Evolutionary conservation across 2,113 vertebrate species (phyloP).

Genomic region (Galeopterus variegatus): DNA sequence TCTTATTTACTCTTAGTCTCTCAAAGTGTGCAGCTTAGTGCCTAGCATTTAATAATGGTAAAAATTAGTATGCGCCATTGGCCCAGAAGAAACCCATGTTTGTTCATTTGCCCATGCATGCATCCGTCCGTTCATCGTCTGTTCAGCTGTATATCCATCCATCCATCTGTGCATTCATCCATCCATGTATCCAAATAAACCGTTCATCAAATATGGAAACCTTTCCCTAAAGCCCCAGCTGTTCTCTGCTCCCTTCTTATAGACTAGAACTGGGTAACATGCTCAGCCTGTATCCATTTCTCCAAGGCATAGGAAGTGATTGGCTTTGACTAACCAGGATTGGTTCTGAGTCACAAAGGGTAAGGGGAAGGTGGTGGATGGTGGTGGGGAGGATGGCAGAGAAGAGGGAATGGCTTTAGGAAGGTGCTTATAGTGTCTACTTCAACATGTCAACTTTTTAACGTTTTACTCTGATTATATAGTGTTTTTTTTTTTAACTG

Average conservation of each 20-base stretch:
- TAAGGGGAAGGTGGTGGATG: not conserved
- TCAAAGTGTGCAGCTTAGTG: not conserved
- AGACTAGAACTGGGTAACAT: not conserved
- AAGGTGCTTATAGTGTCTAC: not conserved
- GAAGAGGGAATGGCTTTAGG: not conserved
- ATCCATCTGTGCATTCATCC: not conserved
- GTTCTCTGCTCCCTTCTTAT: not conserved
- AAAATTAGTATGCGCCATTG: not conserved
- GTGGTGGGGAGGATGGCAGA: not conserved
- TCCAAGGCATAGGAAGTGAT: not conserved
- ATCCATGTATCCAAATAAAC: not conserved
- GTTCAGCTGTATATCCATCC: not conserved
- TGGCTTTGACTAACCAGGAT: not conserved
- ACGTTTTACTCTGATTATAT: not conserved
- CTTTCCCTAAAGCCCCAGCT: not conserved
- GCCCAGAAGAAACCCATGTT: not conserved
- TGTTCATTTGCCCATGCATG: not conserved
- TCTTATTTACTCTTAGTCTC: not conserved
- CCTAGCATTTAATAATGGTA: not conserved
- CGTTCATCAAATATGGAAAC: not conserved
- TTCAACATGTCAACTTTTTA: not conserved
- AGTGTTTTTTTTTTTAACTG: not conserved
- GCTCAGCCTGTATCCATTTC: not conserved
- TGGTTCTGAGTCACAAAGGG: not conserved
- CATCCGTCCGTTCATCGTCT: not conserved